These are phyloP conservation scores for Lanistes nyassanus DNA, from an alignment of 1,140 invertebrate genomes.

Conservation along the genomic window DNA sequence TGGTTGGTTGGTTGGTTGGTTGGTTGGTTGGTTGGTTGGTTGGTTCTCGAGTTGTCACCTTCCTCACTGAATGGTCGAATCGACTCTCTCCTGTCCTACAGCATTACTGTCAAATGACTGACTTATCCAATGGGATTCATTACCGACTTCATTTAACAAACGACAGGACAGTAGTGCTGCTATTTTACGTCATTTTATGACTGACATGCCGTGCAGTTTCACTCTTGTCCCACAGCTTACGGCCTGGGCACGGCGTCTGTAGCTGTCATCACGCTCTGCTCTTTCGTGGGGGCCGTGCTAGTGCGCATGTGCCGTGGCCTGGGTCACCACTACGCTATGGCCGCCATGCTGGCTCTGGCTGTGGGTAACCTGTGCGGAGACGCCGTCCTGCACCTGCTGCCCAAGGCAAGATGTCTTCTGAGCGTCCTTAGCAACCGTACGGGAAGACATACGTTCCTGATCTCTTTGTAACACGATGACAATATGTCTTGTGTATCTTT, in stretches of 20 bases:
- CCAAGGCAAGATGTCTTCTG: slow-evolving; percentile 45
- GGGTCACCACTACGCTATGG: slow-evolving; percentile 52
- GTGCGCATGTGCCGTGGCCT: slow-evolving; percentile 45
- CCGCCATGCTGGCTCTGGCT: slow-evolving; percentile 58
- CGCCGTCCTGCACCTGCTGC: slow-evolving; percentile 65
- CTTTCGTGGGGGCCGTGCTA: slow-evolving; percentile 54
- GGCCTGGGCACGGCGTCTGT: slow-evolving; percentile 62
- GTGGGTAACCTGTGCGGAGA: slow-evolving; percentile 64
- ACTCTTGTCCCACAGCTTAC: slow-evolving; percentile 48
- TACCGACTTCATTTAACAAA: not conserved
- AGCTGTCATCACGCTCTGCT: slow-evolving; percentile 58
- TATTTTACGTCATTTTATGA: not conserved
- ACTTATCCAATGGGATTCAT: not conserved
- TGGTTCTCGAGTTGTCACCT: too few species aligned
- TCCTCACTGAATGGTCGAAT: too few species aligned
- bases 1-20: too few species aligned
- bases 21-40: too few species aligned
- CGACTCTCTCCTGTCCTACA: too few species aligned
- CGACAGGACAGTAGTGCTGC: not conserved
- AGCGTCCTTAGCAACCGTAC: too few species aligned
- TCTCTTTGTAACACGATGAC: too few species aligned
- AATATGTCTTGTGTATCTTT: too few species aligned
- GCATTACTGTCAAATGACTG: not conserved
- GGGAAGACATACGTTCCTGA: too few species aligned
- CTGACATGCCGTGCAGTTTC: too few species aligned